Base-by-base conservation (phyloP, 2,113 vertebrate genomes). In the Apaloderma vittatum region DNA sequence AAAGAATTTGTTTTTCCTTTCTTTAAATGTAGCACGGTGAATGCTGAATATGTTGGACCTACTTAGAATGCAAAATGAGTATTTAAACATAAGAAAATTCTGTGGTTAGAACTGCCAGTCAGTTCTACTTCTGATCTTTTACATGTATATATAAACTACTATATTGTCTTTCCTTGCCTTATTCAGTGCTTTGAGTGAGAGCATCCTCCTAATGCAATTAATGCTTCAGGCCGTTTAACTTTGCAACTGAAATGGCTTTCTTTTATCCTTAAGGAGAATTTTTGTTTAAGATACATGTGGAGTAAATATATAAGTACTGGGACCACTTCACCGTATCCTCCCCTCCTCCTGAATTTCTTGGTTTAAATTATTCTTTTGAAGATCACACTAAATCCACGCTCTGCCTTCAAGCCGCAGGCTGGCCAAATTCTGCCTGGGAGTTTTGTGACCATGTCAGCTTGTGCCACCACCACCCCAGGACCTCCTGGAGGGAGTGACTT, bases 371-470 rank as follows among this genome's bases (percentile, higher is more conserved):
- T 55, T 67, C 12, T 67, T 91, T 51, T n/a, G 19, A 71, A 45
- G 32, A 22, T 62, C 19, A 9, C 37, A 15, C 5, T 10, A 70
- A n/a, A 5, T 15, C 40, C 40, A 13, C 26, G 3, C 20, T 45
- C 27, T 82, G 54, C 54, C 30, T 71, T 72, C 58, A 27, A 15
- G 1, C 23, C 2, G 0, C 34, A 22, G 57, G 22, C 65, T 73
- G 61, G 22, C 62, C 58, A 40, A 2, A 4, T 65, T 65, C 63
- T 52, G 10, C 20, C 58, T 8, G 30, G 40, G 18, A 66, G 4
- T 49, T 45, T 0, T 0, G 5, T 9, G 80, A 40, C 43, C 18
- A 3, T 21, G 6, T 24, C 0, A 32, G 21, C 24, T 80, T 37
- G 3, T 37, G 26, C 19, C 32, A 18, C 40, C 15, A 37, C 34